phyloP scores from a whole-genome alignment of 2,113 vertebrate species.

The Sinocyclocheilus maitianheensis region DNA sequence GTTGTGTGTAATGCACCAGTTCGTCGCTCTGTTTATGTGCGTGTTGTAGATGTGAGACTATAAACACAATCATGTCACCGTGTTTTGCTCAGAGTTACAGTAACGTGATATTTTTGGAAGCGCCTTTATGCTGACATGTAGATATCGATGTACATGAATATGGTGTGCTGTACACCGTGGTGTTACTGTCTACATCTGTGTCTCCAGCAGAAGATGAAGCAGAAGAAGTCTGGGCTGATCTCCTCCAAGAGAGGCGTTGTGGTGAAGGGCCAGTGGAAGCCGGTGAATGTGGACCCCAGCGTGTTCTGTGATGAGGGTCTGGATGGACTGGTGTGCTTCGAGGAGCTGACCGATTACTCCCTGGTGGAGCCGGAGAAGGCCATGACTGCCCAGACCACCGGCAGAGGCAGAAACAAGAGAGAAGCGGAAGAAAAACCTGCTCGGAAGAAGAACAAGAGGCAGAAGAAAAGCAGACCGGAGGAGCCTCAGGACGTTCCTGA shows the following conservation, averaged over 20 bases:
- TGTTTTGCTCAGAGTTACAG: too few species aligned
- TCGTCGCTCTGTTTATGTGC: too few species aligned
- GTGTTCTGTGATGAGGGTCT: conserved; percentile 86
- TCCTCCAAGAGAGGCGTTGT: conserved; percentile 75
- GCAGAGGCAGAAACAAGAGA: conserved; percentile 70
- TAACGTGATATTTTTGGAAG: too few species aligned
- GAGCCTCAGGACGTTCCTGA: not conserved
- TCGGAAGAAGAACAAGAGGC: conserved; percentile 35
- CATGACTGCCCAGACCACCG: conserved; percentile 36
- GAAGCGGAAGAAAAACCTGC: conserved; percentile 28
- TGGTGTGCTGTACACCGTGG: too few species aligned
- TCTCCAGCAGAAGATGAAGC: conserved; percentile 72
- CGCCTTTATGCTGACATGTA: too few species aligned
- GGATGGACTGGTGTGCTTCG: conserved; percentile 86
- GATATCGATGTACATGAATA: too few species aligned
- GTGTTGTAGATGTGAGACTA: too few species aligned
- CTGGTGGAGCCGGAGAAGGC: conserved; percentile 76
- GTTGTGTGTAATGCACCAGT: not conserved
- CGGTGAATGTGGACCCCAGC: conserved; percentile 82
- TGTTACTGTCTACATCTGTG: not conserved
- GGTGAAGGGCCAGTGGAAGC: conserved; percentile 85
- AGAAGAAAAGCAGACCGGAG: conserved; percentile 3
- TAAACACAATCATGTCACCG: not conserved
- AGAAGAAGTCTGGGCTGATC: conserved; percentile 40
- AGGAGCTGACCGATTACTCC: conserved; percentile 88